These are phyloP conservation scores for Ursus arctos DNA, from an alignment of 2,113 vertebrate species.

Conservation along the genomic window DNA sequence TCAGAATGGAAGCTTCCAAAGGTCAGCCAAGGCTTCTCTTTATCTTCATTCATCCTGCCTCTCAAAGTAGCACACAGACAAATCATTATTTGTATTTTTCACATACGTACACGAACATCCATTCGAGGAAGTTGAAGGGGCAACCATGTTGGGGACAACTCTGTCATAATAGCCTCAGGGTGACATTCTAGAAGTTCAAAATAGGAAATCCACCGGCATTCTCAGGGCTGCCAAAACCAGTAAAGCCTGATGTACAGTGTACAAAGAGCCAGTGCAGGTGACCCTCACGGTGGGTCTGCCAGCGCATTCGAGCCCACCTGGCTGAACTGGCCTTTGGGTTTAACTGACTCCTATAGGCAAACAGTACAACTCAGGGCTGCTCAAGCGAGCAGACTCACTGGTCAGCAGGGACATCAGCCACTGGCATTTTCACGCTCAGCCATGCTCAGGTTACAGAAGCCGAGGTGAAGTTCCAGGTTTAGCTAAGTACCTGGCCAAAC, in stretches of 20 bases:
- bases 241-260: neutral
- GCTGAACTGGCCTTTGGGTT: neutral
- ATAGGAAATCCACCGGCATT: neutral
- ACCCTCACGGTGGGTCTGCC: neutral
- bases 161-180: neutral
- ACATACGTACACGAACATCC: neutral
- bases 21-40: neutral
- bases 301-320: neutral
- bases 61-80: neutral
- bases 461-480: neutral
- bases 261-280: fast-evolving
- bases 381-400: neutral
- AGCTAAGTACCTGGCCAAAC: neutral
- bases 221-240: neutral
- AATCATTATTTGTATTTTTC: neutral
- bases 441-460: neutral
- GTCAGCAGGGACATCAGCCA: neutral
- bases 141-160: neutral
- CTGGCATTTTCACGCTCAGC: neutral
- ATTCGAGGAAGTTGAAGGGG: neutral
- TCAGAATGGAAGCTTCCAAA: neutral
- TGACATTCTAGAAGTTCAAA: neutral
- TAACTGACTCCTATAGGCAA: neutral
- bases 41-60: neutral
- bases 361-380: neutral